Evolutionary conservation across 2,797 vertebrate species (phyloP).

Genomic region (Tadarida brasiliensis): DNA sequence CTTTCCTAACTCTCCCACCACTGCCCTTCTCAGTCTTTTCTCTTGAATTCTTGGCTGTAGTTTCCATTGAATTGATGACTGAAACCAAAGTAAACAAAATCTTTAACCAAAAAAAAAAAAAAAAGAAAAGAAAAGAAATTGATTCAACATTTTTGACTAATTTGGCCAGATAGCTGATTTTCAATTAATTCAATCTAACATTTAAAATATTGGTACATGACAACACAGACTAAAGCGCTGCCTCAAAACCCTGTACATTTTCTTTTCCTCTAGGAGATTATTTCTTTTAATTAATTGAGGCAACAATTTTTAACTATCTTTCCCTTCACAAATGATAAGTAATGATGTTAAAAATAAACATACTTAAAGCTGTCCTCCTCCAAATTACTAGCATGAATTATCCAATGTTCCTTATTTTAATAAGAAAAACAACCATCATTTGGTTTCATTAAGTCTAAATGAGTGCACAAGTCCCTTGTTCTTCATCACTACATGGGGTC

Average conservation of each 20-base stretch:
- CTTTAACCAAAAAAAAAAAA: neutral
- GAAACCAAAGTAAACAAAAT: neutral
- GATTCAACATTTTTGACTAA: constrained; percentile 13
- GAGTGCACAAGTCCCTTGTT: neutral
- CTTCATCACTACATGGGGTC: neutral
- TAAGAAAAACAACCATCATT: constrained; percentile 61
- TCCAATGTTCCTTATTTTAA: constrained; percentile 32
- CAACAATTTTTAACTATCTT: constrained; percentile 52
- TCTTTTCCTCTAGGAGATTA: neutral
- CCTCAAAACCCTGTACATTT: neutral
- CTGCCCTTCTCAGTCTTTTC: neutral
- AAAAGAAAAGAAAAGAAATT: neutral
- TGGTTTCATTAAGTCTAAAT: constrained; percentile 47
- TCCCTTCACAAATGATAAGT: constrained; percentile 62
- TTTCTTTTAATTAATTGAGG: constrained; percentile 63
- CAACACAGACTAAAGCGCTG: constrained; percentile 11
- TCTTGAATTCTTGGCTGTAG: neutral
- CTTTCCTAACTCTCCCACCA: neutral
- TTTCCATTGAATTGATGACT: neutral
- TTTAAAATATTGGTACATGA: constrained; percentile 9
- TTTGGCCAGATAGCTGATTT: constrained; percentile 12
- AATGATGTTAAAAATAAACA: constrained; percentile 67
- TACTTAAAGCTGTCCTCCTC: neutral
- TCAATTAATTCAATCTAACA: neutral
- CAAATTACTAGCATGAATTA: constrained; percentile 48